Evolutionary conservation across 2,888 invertebrate species (phyloP), one percentile per base, ranked within the genome.

Genomic region (Cryptus viduatorius): DNA sequence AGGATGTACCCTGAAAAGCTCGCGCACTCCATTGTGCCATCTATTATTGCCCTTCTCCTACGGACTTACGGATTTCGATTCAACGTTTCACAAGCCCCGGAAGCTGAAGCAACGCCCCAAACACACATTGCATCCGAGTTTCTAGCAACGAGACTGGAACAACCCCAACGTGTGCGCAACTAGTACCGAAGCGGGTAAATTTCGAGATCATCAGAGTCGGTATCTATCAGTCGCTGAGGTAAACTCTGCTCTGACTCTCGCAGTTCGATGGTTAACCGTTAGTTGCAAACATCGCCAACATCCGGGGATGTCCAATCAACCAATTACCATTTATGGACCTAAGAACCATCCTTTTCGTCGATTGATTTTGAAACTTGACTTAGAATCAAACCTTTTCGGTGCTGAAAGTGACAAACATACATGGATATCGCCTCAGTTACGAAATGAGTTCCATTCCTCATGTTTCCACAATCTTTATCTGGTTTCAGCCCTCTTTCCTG

Each of bases 11-110:
- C 80, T 86, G 86, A 86, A 86, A 86, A 86, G 86, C 84, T 82
- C 78, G 71, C 90, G 89, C 90, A 89, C 91, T 89, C 89, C 91
- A 93, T 93, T 93, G 92, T 93, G 89, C 90, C 90, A 89, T 90
- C 92, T 91, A 91, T 93, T 92, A 92, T 93, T 93, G 91, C 92
- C 91, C 89, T 90, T 90, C 90, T 91, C 90, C 90, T 89, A 89
- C 65, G 76, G 91, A 92, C 92, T 91, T 91, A 90, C 89, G 89
- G 90, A 90, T 92, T 90, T 90, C 89, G 91, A 91, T 90, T 90
- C 90, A 88, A 76, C 84, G 76, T 73, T 81, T 83, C 79, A 81
- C 69, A 73, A 73, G 68, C 75, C 56, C 44, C 72, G 81, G 71
- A 83, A 83, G 67, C 69, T 65, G 53, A 85, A 82, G 79, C 48